Percentiles rank a stretch among this genome's conserved stretches.
These are phyloP conservation scores for Parazoanthus atlanticus DNA, from an alignment of 92 coral and sea anemone species.

Conservation along the genomic window DNA sequence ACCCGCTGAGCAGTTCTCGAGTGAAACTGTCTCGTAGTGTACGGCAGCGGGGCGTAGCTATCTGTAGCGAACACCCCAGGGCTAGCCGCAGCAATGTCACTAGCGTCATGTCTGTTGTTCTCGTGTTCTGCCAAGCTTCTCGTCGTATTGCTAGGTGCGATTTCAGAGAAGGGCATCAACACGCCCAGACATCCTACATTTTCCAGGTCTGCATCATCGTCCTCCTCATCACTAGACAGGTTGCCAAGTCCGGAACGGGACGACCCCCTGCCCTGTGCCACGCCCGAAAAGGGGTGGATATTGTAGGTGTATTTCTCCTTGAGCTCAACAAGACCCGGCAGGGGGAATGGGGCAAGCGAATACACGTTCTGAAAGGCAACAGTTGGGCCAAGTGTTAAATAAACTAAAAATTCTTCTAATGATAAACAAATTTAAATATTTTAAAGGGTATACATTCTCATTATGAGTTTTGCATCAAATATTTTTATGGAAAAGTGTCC, in stretches of 20 bases:
- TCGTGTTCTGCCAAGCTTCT: constrained; percentile 68
- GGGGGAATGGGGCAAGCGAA: constrained; percentile 94
- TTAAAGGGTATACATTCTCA: too few relatives aligned
- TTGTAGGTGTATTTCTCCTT: constrained; percentile 96
- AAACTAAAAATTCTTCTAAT: not conserved
- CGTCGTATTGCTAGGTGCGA: constrained; percentile 54
- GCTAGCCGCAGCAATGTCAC: constrained; percentile 84
- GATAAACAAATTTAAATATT: not conserved
- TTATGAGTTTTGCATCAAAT: not conserved
- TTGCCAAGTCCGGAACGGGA: constrained; percentile 74
- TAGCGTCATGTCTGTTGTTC: constrained; percentile 51
- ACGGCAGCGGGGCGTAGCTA: constrained; percentile 75
- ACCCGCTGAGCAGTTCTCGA: constrained; percentile 53
- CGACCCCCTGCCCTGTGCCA: constrained; percentile 53
- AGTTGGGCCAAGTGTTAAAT: not conserved
- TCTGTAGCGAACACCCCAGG: constrained; percentile 96
- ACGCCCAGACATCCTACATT: constrained; percentile 89
- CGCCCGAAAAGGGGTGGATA: constrained; percentile 90
- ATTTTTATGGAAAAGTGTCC: not conserved
- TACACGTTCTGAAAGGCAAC: constrained; percentile 79
- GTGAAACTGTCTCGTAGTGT: constrained; percentile 68
- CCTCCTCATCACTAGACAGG: constrained; percentile 96
- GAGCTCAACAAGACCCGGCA: constrained; percentile 92
- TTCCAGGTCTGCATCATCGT: constrained; percentile 83
- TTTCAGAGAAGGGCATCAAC: constrained; percentile 87